These are phyloP conservation scores for Glomeris marginata DNA, from an alignment of 2,888 invertebrate species.

Conservation along the genomic window DNA sequence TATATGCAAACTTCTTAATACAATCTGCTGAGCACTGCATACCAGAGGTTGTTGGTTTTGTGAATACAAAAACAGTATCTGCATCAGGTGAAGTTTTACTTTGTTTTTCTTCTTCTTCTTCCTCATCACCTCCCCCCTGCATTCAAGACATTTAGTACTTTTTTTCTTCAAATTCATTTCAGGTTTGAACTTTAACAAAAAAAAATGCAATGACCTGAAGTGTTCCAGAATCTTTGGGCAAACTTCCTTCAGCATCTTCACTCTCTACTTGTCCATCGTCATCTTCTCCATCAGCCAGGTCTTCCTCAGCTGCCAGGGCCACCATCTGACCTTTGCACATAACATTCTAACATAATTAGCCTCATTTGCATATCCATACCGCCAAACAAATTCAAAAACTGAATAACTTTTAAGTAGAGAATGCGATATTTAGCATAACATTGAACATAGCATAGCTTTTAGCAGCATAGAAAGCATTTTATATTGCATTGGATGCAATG, in stretches of 20 bases:
- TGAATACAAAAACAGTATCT: conserved; percentile 76
- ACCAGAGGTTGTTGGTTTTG: conserved; percentile 27
- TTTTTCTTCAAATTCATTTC: not conserved
- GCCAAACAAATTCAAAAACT: too few relatives aligned
- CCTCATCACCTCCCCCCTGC: conserved; percentile 13
- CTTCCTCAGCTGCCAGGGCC: conserved; percentile 15
- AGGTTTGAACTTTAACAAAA: not conserved
- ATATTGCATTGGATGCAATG: too few relatives aligned
- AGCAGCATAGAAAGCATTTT: too few relatives aligned
- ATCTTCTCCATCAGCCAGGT: conserved; percentile 13
- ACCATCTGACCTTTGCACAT: not conserved
- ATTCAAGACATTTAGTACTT: conserved; percentile 4
- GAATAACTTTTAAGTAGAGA: too few relatives aligned
- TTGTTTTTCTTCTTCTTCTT: conserved; percentile 15
- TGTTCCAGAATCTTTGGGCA: not conserved
- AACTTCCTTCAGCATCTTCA: conserved; percentile 9
- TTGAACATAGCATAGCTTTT: too few relatives aligned
- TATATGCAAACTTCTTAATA: not conserved
- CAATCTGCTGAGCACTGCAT: not conserved
- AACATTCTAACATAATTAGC: too few relatives aligned
- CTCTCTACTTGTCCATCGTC: conserved; percentile 20
- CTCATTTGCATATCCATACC: too few relatives aligned
- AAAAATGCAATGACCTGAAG: not conserved
- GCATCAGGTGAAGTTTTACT: conserved; percentile 68
- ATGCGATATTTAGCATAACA: too few relatives aligned